Base-by-base conservation (phyloP, 1,140 invertebrate genomes). In the Drosophila oshimai region DNA sequence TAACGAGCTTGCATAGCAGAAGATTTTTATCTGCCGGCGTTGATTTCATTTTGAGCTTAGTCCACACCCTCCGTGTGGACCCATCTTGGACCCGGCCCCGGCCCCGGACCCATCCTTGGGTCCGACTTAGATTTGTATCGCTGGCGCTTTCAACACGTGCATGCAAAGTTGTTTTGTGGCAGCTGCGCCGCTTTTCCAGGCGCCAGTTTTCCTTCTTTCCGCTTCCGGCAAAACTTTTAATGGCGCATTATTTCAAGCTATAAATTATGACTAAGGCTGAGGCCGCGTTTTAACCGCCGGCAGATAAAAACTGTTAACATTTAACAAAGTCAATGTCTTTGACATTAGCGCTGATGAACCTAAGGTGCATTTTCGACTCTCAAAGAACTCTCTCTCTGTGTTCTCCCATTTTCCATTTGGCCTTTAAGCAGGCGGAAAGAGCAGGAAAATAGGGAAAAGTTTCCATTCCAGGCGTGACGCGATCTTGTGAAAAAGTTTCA, bases 1-100 rank as follows among this genome's bases (percentile, higher is more conserved):
- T 87, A 87, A 87, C 81, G 81, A 87, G 81, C 83, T 87, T 77
- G 83, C 81, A 87, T 87, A 68, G 81, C 81, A 88, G 68, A 77
- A 86, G 81, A 87, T 87, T 87, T 73, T 77, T 87, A 87, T 87
- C 81, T 87, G 62, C 81, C 83, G 68, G 83, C 81, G 81, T 81
- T 87, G 81, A 84, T 84, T 86, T 84, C 80, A 84, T 84, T 84
- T 84, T 84, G 75, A 74, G 79, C 80, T 55, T 34, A 33, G 42
- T 33, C 37, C 70, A 4, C 29, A n/a, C 20, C 4, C 17, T 20
- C 29, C 18, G 18, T 33, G 45, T 12, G 33, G 31, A 10, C 41
- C 41, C 58, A 74, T 13, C 53, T 22, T 18, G 13, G n/a, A n/a
- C n/a, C n/a, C n/a, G n/a, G n/a, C n/a, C n/a, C n/a, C n/a, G n/a